Percentiles rank a stretch among this genome's conserved stretches.
These are phyloP conservation scores for Catocala fraxini DNA, from an alignment of 2,888 invertebrate genomes.

Conservation along the genomic window DNA sequence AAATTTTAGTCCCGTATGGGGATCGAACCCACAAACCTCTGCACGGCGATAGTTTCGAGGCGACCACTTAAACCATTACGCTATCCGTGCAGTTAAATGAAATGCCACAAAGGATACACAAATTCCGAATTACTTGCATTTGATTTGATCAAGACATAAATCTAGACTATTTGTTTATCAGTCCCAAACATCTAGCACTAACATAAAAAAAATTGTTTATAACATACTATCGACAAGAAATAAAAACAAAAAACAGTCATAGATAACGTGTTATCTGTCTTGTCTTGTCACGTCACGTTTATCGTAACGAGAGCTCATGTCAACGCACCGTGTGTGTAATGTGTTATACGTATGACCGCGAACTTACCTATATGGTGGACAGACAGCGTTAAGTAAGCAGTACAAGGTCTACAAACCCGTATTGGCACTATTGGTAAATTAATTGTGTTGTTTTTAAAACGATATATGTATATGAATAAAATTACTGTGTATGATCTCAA, in stretches of 20 bases:
- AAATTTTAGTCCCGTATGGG: no score
- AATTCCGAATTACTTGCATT: no score
- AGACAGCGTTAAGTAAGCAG: not conserved
- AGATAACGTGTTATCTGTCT: conserved; percentile 28
- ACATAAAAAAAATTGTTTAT: not conserved
- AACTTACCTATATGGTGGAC: conserved; percentile 26
- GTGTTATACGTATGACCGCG: conserved; percentile 18
- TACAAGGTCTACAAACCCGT: conserved; percentile 2
- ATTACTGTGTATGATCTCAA: no score
- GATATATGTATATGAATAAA: no score
- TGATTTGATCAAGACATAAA: no score
- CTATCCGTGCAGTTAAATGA: no score
- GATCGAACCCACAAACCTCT: no score
- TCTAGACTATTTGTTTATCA: no score
- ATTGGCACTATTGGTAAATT: not conserved
- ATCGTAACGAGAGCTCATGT: conserved; percentile 37
- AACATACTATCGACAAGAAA: not conserved
- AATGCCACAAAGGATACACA: no score
- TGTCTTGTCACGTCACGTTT: conserved; percentile 17
- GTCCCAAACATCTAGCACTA: no score
- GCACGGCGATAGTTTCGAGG: no score
- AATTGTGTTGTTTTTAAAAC: not conserved
- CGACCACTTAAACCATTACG: no score
- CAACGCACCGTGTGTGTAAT: conserved; percentile 27
- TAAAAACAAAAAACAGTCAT: conserved; percentile 1